Evolutionary conservation across 2,888 invertebrate species (phyloP).

Genomic region (Cynaeus angustus): DNA sequence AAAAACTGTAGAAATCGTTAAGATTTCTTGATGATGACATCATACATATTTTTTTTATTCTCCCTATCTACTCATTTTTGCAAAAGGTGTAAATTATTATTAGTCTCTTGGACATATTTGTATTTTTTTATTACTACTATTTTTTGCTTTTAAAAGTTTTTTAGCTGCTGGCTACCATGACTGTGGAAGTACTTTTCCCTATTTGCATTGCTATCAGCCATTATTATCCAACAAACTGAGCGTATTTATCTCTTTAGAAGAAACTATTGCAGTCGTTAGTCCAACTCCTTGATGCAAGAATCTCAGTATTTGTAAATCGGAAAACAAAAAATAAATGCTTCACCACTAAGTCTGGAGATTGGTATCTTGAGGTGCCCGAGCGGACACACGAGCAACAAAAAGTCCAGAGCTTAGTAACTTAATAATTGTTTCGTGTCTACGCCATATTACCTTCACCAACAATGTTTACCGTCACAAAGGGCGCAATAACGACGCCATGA

Average conservation of each 20-base stretch:
- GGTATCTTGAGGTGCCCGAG: conserved; percentile 22
- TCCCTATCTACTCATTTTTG: no score
- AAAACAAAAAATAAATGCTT: conserved; percentile 3
- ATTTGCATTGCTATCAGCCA: neutral
- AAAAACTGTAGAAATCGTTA: no score
- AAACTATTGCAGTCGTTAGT: conserved; percentile 8
- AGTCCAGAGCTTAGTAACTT: conserved; percentile 33
- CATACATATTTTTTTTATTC: no score
- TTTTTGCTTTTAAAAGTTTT: no score
- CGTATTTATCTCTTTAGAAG: conserved; percentile 6
- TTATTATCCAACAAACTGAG: conserved; percentile 6
- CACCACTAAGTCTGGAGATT: conserved; percentile 19
- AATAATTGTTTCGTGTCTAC: conserved; percentile 39
- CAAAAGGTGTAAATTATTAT: no score
- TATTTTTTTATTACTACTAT: no score
- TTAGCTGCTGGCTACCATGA: no score
- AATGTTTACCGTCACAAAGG: conserved; percentile 41
- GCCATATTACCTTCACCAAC: conserved; percentile 22
- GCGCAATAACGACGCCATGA: conserved; percentile 34
- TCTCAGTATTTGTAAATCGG: conserved; percentile 24
- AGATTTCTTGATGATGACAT: no score
- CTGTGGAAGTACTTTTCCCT: no score
- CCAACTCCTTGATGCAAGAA: neutral
- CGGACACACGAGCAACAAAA: conserved; percentile 34
- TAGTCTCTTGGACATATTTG: no score